Evolutionary conservation across 35 echinoderm and acorn worm genomes (phyloP), one percentile per base, ranked within the genome.

Genomic region (Apostichopus californicus): DNA sequence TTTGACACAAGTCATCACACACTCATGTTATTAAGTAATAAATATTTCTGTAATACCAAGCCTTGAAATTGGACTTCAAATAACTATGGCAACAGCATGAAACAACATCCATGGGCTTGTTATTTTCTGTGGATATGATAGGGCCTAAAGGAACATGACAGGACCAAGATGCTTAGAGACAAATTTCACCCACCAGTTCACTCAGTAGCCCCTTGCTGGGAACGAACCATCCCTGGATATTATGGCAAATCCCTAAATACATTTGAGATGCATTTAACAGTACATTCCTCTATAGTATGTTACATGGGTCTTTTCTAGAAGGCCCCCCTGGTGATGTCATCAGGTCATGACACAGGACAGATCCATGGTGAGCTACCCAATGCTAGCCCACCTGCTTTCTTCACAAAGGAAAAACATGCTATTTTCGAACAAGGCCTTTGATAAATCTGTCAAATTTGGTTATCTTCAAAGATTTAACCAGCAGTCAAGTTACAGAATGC

Each of bases 361-460:
- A 17, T 85, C 11, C 55, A 10, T 9, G 57, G 81, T 58, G 81
- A 85, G 57, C 81, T 58, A 58, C 57, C 57, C 55, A 59, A 14
- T 85, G 56, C 81, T 85, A 59, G n/a, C 81, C 81, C 81, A 85
- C 56, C 81, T 85, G 81, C 58, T 85, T 85, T 10, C 12, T 59
- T 85, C 15, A 56, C 81, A 60, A 60, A 57, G 4, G 71, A 22
- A 85, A 85, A 58, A 84, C 46, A 84, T 57, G 81, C 81, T 80
- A 28, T 75, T 18, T 75, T 18, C 17, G 1, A 75, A 75, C 71
- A n/a, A 75, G 71, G 17, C 15, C 17, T 7, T 75, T 18, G 71
- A 75, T 20, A 22, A 75, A 75, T 75, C 71, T 75, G 71, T 75
- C 71, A 75, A 20, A 22, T 18, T 75, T 75, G 71, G 71, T 75